Evolutionary conservation across 2,888 invertebrate genomes (phyloP).

Genomic region (Dexiosoma caninum): DNA sequence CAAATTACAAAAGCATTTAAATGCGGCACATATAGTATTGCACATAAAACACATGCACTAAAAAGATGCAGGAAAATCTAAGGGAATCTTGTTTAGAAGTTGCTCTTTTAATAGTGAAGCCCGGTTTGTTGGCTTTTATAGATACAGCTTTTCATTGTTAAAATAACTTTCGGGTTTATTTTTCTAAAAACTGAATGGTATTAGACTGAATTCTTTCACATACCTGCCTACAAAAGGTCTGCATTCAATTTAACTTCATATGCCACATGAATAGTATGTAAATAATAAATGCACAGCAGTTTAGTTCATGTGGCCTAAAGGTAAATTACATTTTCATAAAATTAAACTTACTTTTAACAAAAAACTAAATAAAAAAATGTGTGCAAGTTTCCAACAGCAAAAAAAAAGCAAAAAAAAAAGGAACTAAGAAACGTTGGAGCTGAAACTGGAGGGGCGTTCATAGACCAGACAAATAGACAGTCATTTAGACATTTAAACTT

Average conservation of each 20-base stretch:
- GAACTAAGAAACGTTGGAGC: neutral
- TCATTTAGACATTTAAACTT: conserved; percentile 60
- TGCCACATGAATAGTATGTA: conserved; percentile 31
- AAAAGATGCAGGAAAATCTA: no score
- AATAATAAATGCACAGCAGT: conserved; percentile 53
- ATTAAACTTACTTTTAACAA: conserved; percentile 20
- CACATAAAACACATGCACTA: no score
- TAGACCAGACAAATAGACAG: conserved; percentile 56
- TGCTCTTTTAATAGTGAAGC: no score
- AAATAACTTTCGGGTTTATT: no score
- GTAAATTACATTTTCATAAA: conserved; percentile 44
- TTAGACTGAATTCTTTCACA: neutral
- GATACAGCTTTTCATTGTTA: no score
- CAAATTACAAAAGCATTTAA: no score
- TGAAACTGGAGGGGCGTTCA: conserved; percentile 39
- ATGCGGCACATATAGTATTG: no score
- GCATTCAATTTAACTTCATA: conserved; percentile 3
- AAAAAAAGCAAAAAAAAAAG: conserved; percentile 1
- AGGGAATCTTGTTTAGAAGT: no score
- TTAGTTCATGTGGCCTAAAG: conserved; percentile 52
- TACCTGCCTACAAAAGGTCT: neutral
- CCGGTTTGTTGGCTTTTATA: no score
- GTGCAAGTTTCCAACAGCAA: conserved; percentile 8
- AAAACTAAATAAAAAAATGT: conserved; percentile 15
- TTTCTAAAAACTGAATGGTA: no score